These are phyloP conservation scores for Acyrthosiphon pisum DNA, from an alignment of 1,140 invertebrate species.

Conservation along the genomic window DNA sequence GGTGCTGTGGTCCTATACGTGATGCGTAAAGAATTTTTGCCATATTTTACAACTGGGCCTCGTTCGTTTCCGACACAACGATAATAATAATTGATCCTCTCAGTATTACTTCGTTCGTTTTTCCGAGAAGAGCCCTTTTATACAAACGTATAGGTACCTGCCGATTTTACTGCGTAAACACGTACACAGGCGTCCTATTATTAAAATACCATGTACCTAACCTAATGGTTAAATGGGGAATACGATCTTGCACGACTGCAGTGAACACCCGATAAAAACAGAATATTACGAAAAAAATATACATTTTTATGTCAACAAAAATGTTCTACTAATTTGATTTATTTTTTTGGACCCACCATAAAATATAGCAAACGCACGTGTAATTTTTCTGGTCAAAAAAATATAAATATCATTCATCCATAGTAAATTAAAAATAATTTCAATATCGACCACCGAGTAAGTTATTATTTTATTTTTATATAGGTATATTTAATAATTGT, in stretches of 20 bases:
- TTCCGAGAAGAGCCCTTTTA: constrained; percentile 32
- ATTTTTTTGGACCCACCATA: not conserved
- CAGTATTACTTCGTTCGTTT: not conserved
- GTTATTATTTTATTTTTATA: not conserved
- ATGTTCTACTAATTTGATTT: not conserved
- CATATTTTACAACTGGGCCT: not conserved
- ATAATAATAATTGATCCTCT: not conserved
- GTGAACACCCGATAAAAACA: not conserved
- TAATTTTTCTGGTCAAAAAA: not conserved
- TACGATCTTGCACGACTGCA: not conserved
- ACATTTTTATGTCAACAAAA: not conserved
- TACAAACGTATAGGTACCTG: not conserved
- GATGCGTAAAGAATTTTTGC: constrained; percentile 36
- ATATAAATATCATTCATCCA: not conserved
- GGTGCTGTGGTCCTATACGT: not conserved
- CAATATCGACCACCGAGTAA: not conserved
- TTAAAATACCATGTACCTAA: not conserved
- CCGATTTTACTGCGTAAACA: not conserved
- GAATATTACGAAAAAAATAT: not conserved
- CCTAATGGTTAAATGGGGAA: not conserved
- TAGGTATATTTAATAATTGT: not conserved
- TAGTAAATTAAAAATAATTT: not conserved
- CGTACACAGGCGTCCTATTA: not conserved
- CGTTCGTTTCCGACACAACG: not conserved
- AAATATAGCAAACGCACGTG: not conserved